Evolutionary conservation across 2,888 invertebrate species (phyloP).

Genomic region (Hipparchia semele): DNA sequence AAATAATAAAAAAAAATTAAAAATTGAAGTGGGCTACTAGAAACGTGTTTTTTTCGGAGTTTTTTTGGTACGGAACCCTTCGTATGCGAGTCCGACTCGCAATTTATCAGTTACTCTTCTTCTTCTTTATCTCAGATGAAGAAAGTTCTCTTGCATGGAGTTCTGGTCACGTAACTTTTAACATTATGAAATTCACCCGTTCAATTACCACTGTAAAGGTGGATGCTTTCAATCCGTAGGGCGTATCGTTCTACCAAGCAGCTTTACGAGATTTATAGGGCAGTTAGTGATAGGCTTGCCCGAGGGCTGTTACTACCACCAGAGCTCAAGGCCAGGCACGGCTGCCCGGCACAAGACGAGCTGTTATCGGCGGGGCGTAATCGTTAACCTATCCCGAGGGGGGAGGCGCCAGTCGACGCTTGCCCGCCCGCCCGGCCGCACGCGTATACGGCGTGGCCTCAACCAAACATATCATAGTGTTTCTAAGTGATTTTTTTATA

Average conservation of each 20-base stretch:
- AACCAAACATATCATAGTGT: constrained; percentile 71
- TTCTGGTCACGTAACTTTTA: too few relatives aligned
- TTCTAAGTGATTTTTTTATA: constrained; percentile 45
- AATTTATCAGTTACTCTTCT: too few relatives aligned
- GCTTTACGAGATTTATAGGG: too few relatives aligned
- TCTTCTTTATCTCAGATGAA: too few relatives aligned
- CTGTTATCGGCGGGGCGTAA: constrained; percentile 51
- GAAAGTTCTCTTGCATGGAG: too few relatives aligned
- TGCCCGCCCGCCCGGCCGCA: constrained; percentile 47
- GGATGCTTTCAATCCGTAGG: too few relatives aligned
- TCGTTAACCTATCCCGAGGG: constrained; percentile 66
- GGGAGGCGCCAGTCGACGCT: constrained; percentile 67
- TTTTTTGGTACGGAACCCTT: too few relatives aligned
- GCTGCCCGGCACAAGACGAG: constrained; percentile 26
- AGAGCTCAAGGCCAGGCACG: constrained; percentile 18
- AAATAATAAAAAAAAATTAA: too few relatives aligned
- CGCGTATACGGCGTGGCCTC: constrained; percentile 57
- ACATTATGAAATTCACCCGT: background rate
- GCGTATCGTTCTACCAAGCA: too few relatives aligned
- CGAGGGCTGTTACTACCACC: constrained; percentile 9
- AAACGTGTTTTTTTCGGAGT: too few relatives aligned
- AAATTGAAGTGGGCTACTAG: too few relatives aligned
- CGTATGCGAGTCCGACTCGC: too few relatives aligned
- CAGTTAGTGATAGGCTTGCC: background rate
- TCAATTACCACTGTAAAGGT: background rate